Base-by-base conservation (phyloP, 2,797 vertebrate genomes). In the Streptopelia turtur region DNA sequence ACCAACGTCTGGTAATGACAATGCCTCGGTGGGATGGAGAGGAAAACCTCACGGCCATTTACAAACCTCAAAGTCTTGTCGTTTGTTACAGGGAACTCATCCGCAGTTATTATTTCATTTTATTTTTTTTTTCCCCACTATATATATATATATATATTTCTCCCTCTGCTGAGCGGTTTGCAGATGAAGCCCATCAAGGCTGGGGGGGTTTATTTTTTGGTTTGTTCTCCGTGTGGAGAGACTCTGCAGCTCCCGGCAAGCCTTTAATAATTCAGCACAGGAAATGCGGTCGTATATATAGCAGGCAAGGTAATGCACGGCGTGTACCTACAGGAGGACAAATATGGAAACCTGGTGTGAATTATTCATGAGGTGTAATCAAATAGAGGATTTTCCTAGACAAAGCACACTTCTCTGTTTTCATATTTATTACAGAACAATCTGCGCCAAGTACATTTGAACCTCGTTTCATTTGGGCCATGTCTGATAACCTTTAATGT, bases 281-380 rank as follows among this genome's bases (percentile, higher is more conserved):
- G 95, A 91, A 82, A 83, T 25, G 85, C 18, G 45, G 70, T 90
- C 59, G 23, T 93, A 79, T 94, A 84, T 92, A 85, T 90, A 95
- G 91, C 93, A 76, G 90, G 87, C 83, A 90, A 94, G 89, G 95
- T 92, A 93, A 87, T 57, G 94, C 94, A 89, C 96, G 77, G 83
- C 59, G 43, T 90, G 92, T 97, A 94, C 96, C 93, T 94, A 92
- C 89, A 82, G 94, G 89, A 95, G 95, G 96, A 96, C 95, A 92
- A 94, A 90, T 90, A 92, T 82, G 89, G 91, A 96, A 96, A 95
- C 90, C 87, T 94, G 91, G 70, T n/a, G 86, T 97, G 96, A 95
- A 97, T 97, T 94, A 97, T 97, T 95, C 96, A 95, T 94, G 50
- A 89, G 84, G 47, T 74, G 96, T 94, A 94, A 97, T 96, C 96